Conservation (phyloP, 2,888 invertebrate species). For the Abrostola triplasia region DNA sequence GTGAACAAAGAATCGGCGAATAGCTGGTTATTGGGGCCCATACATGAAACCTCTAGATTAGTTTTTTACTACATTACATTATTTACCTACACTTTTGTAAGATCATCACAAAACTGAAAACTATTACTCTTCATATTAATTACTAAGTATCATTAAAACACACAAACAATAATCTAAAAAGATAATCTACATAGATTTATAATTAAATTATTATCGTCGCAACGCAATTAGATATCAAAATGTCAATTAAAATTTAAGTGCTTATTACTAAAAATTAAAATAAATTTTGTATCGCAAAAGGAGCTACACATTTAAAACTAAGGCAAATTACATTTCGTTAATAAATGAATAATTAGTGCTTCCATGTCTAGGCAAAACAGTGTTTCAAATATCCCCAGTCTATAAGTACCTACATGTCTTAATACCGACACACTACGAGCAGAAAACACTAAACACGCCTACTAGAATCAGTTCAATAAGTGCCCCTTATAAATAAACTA, state of each 20-base stretch:
- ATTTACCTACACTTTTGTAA: neutral
- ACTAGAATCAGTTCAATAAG: constrained; percentile 4
- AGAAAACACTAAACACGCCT: neutral
- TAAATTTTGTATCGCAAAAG: too few relatives aligned
- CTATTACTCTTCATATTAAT: neutral
- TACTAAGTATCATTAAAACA: neutral
- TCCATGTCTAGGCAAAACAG: too few relatives aligned
- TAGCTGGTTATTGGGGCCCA: constrained; percentile 16
- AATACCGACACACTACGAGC: neutral
- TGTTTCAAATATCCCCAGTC: neutral
- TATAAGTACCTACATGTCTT: neutral
- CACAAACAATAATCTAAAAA: constrained; percentile 2
- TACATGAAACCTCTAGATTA: constrained; percentile 13
- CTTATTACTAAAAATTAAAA: too few relatives aligned
- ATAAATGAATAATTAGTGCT: too few relatives aligned
- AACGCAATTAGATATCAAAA: too few relatives aligned
- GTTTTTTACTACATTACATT: neutral
- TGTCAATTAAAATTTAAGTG: too few relatives aligned
- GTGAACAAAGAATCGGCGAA: constrained; percentile 15
- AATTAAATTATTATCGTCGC: too few relatives aligned
- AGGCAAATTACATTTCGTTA: too few relatives aligned
- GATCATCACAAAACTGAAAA: neutral
- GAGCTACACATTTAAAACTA: too few relatives aligned
- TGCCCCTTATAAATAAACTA: constrained; percentile 3
- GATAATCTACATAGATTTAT: neutral